A percentile compares a stretch with the other conserved stretches of the same genome.
Evolutionary conservation across 2,888 invertebrate species (phyloP).

Genomic region (Meloe dianella): DNA sequence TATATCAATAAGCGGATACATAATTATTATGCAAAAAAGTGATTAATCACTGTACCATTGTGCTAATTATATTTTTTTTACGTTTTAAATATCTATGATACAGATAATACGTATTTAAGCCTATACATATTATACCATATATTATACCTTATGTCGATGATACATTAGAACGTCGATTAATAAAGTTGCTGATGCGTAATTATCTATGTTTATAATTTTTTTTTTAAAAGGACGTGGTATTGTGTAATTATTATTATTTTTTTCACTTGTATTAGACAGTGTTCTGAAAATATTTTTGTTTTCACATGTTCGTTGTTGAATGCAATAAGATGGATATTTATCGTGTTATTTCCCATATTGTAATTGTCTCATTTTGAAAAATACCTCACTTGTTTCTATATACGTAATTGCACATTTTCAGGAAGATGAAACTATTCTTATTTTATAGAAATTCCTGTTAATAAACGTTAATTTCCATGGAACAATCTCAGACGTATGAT

Average conservation of each 20-base stretch:
- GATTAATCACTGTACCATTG: constrained; percentile 30
- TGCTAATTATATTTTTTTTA: constrained; percentile 45
- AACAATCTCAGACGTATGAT: neutral
- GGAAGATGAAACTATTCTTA: too few species aligned
- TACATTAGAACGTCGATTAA: constrained; percentile 26
- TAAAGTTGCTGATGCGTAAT: constrained; percentile 1
- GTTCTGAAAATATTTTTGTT: neutral
- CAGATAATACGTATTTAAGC: neutral
- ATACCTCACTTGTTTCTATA: too few species aligned
- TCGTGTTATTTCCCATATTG: neutral
- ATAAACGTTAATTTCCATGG: neutral
- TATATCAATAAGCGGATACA: constrained; percentile 43
- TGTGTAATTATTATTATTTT: neutral
- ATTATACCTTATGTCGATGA: neutral
- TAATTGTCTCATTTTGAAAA: neutral
- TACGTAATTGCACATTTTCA: too few species aligned
- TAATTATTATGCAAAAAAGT: constrained; percentile 15
- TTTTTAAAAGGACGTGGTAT: neutral
- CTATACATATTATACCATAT: neutral
- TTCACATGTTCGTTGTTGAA: neutral
- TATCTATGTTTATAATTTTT: neutral
- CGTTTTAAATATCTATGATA: constrained; percentile 27
- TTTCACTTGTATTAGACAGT: neutral
- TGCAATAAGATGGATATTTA: neutral
- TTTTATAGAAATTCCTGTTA: too few species aligned